Conservation (phyloP, 2,797 vertebrate genomes). For the Synanceia verrucosa region DNA sequence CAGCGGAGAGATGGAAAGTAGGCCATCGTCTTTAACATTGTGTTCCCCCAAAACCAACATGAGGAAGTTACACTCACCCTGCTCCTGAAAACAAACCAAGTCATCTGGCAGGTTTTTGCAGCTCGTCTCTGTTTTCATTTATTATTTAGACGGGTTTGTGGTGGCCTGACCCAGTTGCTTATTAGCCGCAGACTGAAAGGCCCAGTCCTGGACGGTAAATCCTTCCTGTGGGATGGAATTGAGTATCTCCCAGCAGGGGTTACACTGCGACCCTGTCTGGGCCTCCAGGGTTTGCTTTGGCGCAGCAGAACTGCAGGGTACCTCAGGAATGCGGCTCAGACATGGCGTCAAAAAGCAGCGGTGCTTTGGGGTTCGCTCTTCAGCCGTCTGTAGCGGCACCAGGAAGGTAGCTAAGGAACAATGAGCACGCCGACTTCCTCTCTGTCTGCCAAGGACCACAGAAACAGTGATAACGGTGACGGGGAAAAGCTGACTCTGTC, state of each 20-base stretch:
- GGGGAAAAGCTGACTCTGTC: conserved; percentile 35
- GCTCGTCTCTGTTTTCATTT: conserved; percentile 68
- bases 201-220: conserved; percentile 70
- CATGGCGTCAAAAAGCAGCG: conserved; percentile 26
- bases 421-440: conserved; percentile 63
- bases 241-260: conserved; percentile 75
- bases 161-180: conserved; percentile 67
- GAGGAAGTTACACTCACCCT: conserved; percentile 46
- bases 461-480: conserved; percentile 57
- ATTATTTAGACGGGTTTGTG: conserved; percentile 64
- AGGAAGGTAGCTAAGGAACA: conserved; percentile 70
- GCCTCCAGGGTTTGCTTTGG: conserved; percentile 73
- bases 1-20: conserved; percentile 43
- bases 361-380: conserved; percentile 39
- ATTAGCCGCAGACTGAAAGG: conserved; percentile 66
- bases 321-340: conserved; percentile 60
- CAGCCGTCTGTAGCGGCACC: conserved; percentile 53
- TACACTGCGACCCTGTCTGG: conserved; percentile 66
- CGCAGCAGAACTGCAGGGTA: conserved; percentile 50
- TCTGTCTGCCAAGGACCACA: conserved; percentile 58
- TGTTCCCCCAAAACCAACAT: conserved; percentile 61
- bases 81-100: conserved; percentile 55
- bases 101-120: conserved; percentile 56
- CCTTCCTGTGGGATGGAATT: conserved; percentile 74
- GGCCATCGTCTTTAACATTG: conserved; percentile 17